Base-by-base conservation (phyloP, 2,888 invertebrate genomes). In the Cactoblastis cactorum region DNA sequence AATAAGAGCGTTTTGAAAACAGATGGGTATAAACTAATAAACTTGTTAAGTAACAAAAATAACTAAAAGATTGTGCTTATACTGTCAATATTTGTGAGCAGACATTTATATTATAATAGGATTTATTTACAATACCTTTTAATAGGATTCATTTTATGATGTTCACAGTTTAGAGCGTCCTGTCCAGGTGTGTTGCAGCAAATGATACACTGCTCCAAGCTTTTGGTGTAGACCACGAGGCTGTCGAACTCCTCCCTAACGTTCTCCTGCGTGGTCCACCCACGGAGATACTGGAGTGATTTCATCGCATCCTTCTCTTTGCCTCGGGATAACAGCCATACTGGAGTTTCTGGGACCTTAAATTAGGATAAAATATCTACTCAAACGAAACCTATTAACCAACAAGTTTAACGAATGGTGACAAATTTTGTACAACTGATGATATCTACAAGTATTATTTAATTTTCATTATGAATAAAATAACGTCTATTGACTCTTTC, bases 321-420 rank as follows among this genome's bases (percentile, higher is more conserved):
- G 1, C 90, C 85, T 60, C 82, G 83, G 0, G 90, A 83, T 47
- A 92, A 57, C 1, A 92, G 68, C 92, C 92, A 92, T 14, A 91
- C 78, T 19, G 92, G 92, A 0, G 91, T 90, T 67, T 92, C 92
- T 6, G 92, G 92, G 0, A 90, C 84, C 91, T 91, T 52, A 9
- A 48, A 60, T 33, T 28, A 28, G 41, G n/a, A 45, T 12, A 46
- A 22, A 18, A 8, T 24, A 45, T 41, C 9, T 18, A n/a, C 17
- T 19, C 3, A 15, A 1, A 5, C 3, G 22, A 22, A 22, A 22
- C 3, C 22, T n/a, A n/a, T n/a, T n/a, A n/a, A n/a, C n/a, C n/a
- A n/a, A n/a, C n/a, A n/a, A n/a, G n/a, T n/a, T n/a, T n/a, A n/a
- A n/a, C n/a, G n/a, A n/a, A n/a, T n/a, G n/a, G n/a, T n/a, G n/a